Evolutionary conservation across 2,888 invertebrate species (phyloP).

Genomic region (Spisula subtruncata): DNA sequence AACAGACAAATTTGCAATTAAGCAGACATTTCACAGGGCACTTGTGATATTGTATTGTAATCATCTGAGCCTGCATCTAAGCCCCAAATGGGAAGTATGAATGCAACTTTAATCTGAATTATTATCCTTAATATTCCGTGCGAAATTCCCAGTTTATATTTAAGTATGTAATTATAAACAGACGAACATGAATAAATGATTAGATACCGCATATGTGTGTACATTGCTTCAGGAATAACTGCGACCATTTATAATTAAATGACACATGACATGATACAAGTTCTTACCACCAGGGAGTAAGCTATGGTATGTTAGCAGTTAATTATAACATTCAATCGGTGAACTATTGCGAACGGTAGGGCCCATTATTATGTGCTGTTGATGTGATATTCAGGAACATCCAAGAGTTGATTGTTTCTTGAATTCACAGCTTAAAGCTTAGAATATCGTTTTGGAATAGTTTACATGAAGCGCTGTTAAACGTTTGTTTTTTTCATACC

Average conservation of each 20-base stretch:
- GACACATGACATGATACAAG: neutral
- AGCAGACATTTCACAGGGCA: too few relatives aligned
- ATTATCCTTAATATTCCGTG: neutral
- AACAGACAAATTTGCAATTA: too few relatives aligned
- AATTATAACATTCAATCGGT: neutral
- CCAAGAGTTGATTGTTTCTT: too few relatives aligned
- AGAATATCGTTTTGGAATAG: too few relatives aligned
- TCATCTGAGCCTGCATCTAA: too few relatives aligned
- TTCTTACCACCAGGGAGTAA: neutral
- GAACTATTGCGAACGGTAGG: neutral
- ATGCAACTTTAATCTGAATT: neutral
- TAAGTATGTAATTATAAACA: neutral
- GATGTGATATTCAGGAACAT: too few relatives aligned
- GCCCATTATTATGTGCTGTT: too few relatives aligned
- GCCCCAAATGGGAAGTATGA: too few relatives aligned
- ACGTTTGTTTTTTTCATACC: too few relatives aligned
- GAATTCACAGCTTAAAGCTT: too few relatives aligned
- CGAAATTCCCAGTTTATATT: neutral
- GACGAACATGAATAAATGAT: slow-evolving; percentile 4
- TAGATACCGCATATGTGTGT: neutral
- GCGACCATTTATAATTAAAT: neutral
- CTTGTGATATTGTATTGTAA: too few relatives aligned
- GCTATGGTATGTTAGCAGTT: neutral
- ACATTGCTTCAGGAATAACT: neutral
- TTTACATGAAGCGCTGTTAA: too few relatives aligned